Conservation (phyloP, 2,113 vertebrate genomes). For the Sus scrofa region DNA sequence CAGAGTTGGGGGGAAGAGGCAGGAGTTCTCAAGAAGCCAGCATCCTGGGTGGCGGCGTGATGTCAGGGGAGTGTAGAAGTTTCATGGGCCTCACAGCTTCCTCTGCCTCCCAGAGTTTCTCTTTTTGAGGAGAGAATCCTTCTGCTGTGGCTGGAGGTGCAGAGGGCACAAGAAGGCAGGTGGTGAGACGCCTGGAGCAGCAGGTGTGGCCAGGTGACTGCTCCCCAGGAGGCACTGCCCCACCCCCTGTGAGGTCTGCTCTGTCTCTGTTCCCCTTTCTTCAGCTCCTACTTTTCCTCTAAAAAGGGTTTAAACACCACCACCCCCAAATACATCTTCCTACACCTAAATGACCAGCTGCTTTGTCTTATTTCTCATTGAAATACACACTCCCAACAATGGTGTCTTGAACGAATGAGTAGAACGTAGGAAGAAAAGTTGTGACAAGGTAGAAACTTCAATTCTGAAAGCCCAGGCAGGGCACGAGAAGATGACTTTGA, state of each 20-base stretch:
- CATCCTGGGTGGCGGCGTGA: rapidly evolving
- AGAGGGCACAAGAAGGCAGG: rapidly evolving
- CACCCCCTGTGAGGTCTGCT: background rate
- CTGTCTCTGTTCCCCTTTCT: background rate
- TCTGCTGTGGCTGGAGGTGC: too few species aligned
- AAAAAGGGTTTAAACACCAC: too few species aligned
- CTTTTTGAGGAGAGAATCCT: background rate
- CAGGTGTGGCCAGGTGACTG: background rate
- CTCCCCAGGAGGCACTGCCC: rapidly evolving
- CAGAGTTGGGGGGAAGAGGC: rapidly evolving
- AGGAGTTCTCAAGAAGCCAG: rapidly evolving
- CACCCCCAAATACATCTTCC: background rate
- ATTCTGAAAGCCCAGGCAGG: background rate
- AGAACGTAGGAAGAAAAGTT: too few species aligned
- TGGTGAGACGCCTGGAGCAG: rapidly evolving
- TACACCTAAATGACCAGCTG: too few species aligned
- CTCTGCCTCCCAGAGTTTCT: rapidly evolving
- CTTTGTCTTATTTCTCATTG: background rate
- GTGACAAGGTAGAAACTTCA: background rate
- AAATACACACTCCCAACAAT: too few species aligned
- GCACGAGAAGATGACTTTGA: rapidly evolving
- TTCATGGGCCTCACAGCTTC: rapidly evolving
- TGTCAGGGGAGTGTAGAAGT: rapidly evolving
- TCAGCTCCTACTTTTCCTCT: background rate
- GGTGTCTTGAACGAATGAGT: background rate